Percentiles rank a stretch among this genome's conserved stretches.
Evolutionary conservation across 2,797 vertebrate genomes (phyloP).

Genomic region (Anas flavirostris): DNA sequence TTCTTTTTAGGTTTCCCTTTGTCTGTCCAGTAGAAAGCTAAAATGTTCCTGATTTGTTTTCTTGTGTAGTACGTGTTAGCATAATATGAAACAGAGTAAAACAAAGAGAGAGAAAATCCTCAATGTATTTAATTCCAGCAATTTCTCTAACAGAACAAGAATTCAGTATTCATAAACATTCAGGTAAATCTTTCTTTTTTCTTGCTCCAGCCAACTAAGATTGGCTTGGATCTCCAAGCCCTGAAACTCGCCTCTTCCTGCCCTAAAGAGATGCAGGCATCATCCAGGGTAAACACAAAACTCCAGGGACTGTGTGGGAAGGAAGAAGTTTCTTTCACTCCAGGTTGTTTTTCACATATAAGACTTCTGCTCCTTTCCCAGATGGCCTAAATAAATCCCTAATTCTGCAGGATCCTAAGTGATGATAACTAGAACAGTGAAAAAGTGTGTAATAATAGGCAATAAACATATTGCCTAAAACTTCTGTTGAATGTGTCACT

Average conservation of each 20-base stretch:
- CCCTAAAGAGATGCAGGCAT: background rate
- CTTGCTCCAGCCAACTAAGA: conserved; percentile 13
- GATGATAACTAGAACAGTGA: background rate
- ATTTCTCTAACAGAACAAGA: conserved; percentile 29
- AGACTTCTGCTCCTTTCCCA: background rate
- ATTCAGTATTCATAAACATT: background rate
- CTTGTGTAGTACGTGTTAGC: background rate
- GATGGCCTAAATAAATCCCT: background rate
- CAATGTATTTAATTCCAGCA: background rate
- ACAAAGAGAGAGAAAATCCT: background rate
- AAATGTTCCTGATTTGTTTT: background rate
- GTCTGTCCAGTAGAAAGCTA: background rate
- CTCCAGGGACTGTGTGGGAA: background rate
- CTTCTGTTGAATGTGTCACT: background rate
- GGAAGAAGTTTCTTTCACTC: background rate
- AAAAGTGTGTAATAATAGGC: background rate
- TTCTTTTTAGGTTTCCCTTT: background rate
- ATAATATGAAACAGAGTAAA: background rate
- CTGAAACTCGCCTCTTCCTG: background rate
- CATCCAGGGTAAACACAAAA: conserved; percentile 3
- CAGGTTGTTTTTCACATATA: background rate
- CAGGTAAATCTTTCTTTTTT: conserved; percentile 13
- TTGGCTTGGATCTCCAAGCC: background rate
- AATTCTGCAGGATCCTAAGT: background rate
- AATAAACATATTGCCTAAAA: background rate